A percentile compares a stretch with the other conserved stretches of the same genome.
These are phyloP conservation scores for Ameiurus melas DNA, from an alignment of 2,113 vertebrate species.

Conservation along the genomic window DNA sequence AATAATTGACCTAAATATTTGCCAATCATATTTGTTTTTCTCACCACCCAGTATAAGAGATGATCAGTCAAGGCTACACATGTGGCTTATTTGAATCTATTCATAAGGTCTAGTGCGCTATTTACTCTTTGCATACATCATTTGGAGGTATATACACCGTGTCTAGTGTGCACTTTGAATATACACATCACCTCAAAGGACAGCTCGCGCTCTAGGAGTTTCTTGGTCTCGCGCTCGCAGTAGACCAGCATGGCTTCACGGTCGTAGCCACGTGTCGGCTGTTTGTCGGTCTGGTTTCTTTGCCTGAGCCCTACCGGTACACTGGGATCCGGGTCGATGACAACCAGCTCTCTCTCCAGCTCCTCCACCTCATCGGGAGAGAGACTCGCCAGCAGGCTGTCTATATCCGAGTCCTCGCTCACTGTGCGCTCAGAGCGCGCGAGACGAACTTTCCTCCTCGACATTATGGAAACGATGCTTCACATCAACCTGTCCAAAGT, in stretches of 20 bases:
- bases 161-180: background rate
- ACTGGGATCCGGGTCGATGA: slow-evolving; percentile 74
- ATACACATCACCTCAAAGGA: slow-evolving; percentile 71
- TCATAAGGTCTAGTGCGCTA: background rate
- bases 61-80: background rate
- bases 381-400: slow-evolving; percentile 79
- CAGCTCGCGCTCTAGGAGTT: slow-evolving; percentile 70
- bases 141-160: background rate
- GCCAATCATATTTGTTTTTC: background rate
- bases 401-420: slow-evolving; percentile 84
- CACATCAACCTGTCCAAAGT: background rate
- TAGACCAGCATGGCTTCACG: slow-evolving; percentile 68
- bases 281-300: slow-evolving; percentile 72
- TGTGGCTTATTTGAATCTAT: background rate
- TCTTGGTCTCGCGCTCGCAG: slow-evolving; percentile 76
- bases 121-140: background rate
- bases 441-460: slow-evolving; percentile 62
- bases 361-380: slow-evolving; percentile 86
- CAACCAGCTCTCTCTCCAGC: slow-evolving; percentile 80
- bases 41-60: background rate
- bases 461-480: slow-evolving; percentile 65
- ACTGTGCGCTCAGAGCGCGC: slow-evolving; percentile 69
- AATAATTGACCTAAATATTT: background rate
- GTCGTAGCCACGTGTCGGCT: slow-evolving; percentile 63
- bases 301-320: slow-evolving; percentile 72